Base-by-base conservation (phyloP, 92 coral and sea anemone species). In the Zoanthus sociatus region DNA sequence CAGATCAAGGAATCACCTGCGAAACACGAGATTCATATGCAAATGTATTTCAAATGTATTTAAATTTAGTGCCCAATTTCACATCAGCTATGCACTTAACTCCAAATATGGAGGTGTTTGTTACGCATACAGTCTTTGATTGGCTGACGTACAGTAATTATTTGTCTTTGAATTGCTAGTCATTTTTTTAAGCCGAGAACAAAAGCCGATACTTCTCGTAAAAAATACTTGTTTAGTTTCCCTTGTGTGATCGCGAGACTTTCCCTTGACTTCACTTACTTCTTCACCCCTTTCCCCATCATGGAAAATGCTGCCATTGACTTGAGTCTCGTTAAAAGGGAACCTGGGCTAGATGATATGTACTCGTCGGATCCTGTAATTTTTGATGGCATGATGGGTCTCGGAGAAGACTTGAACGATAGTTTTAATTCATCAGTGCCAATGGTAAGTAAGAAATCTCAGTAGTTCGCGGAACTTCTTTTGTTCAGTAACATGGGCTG, bases 291-390 rank as follows among this genome's bases (percentile, higher is more conserved):
- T 50, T 50, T 2, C 83, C 90, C 87, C 89, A 89, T 77, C 86
- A 92, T 90, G 93, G 93, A 90, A 89, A 90, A 87, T 78, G 72
- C 91, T 84, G 83, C 97, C 73, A 82, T 94, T 87, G 98, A 94
- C 93, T 87, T 94, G 74, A 94, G 94, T 74, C 92, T 94, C 67
- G 94, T 94, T 6, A 94, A 94, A 86, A 94, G 92, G 84, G 98
- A 94, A 54, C 98, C 98, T 6, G 94, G 98, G 9, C 83, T 94
- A 42, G 87, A 88, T 50, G 93, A 90, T 32, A 91, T 94, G 82
- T 94, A 92, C 77, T 91, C 96, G n/a, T 78, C 98, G 13, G 93
- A 91, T 46, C 90, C 96, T 17, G 96, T 92, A 32, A 83, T 94
- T 13, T 94, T 93, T 55, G 98, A 94, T 77, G 87, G 92, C 67